Evolutionary conservation across 2,797 vertebrate species (phyloP), one percentile per base, ranked within the genome.

Genomic region (Limnodromus scolopaceus): DNA sequence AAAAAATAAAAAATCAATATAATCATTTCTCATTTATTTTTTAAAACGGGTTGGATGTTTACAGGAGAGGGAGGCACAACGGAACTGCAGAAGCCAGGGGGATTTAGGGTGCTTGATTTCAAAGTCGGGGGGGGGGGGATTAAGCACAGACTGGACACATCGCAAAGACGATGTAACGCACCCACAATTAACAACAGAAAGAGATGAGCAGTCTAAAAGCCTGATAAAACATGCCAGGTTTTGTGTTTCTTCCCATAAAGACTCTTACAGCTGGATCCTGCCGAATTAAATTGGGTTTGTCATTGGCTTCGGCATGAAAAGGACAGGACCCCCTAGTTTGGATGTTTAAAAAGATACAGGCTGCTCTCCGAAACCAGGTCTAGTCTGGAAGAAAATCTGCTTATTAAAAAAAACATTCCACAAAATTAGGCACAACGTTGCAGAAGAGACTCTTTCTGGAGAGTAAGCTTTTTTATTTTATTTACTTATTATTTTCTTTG

Each of bases 141-240:
- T 8, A 23, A 34, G 80, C 6, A 6, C 23, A 3, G 36, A 6
- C 43, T 10, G 57, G 81, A 9, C 13, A 5, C 49, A 2, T 9
- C 1, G 9, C 13, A 13, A 34, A 83, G 49, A 54, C 0, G 0
- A 10, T 6, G 11, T 12, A 23, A 32, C 0, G 0, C 10, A 0
- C 13, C 30, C 9, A 1, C 64, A n/a, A 4, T 41, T n/a, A 66
- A 9, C 24, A n/a, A 4, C 15, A 14, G 77, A 3, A 77, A 32
- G 23, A 61, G 63, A 45, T 10, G 13, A 60, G 16, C 4, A 0
- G 28, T 4, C 45, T 54, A 3, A 84, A 87, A 25, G 8, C 34
- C 11, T 6, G 22, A 32, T 25, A 58, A 76, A 91, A 39, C 6
- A 3, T 1, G 7, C 3, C 30, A 4, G 9, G 9, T 70, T 32